Evolutionary conservation across 2,797 vertebrate species (phyloP), one percentile per base, ranked within the genome.

Genomic region (Siniperca obscura): DNA sequence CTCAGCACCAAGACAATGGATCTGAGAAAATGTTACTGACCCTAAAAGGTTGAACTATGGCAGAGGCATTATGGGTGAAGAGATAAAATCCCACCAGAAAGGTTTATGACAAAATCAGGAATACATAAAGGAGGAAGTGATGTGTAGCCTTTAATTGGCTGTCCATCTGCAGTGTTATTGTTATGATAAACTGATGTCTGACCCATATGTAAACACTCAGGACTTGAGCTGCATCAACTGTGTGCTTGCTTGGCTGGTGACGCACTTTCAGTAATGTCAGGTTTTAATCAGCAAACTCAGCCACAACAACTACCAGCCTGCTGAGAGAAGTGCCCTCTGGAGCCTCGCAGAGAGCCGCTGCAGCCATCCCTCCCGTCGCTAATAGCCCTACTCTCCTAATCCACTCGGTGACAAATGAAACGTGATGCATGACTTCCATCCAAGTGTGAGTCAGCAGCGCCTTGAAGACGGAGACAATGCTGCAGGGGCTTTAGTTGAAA

Each of bases 211-310:
- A 78, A 88, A 73, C 81, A 78, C 68, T 73, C 57, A 64, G 1
- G 22, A 48, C 68, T 53, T 56, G 48, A 73, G 38, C 73, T 30
- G 25, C 3, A 21, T 78, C 69, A 27, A 13, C 62, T 36, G 13
- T 38, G 2, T 17, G 57, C 68, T 68, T 3, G n/a, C 61, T 65
- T 34, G 42, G 34, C 52, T n/a, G 17, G 22, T 90, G 88, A 90
- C 79, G 77, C 77, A 86, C 61, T 34, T 70, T 78, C 34, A 75
- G 57, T 88, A 75, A 87, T 76, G 82, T 76, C 61, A 65, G 57
- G 66, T 74, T 87, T 78, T 79, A 66, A 48, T 76, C 66, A 70
- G 68, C 2, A 2, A 76, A 38, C 38, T 50, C 53, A 44, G 64
- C 74, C 67, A 75, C 76, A 76, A 62, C 74, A 76, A 40, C 22